These are phyloP conservation scores for Synanthedon myopaeformis DNA, from an alignment of 2,888 invertebrate genomes.

Conservation along the genomic window DNA sequence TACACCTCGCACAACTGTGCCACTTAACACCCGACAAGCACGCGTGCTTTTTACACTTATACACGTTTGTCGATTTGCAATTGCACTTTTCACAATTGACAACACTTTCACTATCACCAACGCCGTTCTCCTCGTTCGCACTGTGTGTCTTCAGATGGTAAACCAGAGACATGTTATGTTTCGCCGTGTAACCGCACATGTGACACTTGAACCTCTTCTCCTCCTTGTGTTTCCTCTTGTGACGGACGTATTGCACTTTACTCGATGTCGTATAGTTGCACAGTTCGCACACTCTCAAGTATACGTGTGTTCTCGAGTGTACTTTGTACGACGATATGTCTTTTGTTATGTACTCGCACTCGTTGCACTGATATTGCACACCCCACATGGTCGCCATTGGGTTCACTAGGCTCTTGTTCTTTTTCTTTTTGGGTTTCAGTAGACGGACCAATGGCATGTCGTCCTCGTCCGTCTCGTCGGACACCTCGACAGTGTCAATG, in stretches of 20 bases:
- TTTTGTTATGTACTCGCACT: slow-evolving; percentile 23
- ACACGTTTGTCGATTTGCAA: slow-evolving; percentile 7
- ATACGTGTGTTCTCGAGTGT: slow-evolving; percentile 15
- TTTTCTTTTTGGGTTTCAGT: slow-evolving; percentile 13
- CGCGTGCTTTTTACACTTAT: background rate
- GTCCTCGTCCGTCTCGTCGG: slow-evolving; percentile 53
- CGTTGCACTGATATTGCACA: slow-evolving; percentile 28
- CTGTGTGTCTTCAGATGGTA: slow-evolving; percentile 42
- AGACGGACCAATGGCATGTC: slow-evolving; percentile 40
- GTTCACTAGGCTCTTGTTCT: background rate
- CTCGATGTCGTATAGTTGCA: slow-evolving; percentile 41
- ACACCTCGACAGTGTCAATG: slow-evolving; percentile 49
- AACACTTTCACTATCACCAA: background rate
- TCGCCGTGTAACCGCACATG: slow-evolving; percentile 37
- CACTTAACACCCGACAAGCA: background rate
- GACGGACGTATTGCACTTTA: slow-evolving; percentile 23
- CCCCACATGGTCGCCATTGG: slow-evolving; percentile 15
- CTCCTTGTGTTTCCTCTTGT: slow-evolving; percentile 34
- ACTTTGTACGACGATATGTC: slow-evolving; percentile 11
- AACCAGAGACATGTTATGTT: slow-evolving; percentile 40
- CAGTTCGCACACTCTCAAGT: slow-evolving; percentile 27
- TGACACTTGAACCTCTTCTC: slow-evolving; percentile 36
- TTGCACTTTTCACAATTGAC: slow-evolving; percentile 16
- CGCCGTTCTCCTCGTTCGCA: background rate
- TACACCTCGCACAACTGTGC: slow-evolving; percentile 21